Percentiles rank a stretch among this genome's conserved stretches.
Conservation (phyloP, 1,140 invertebrate species). For the Adoxophyes honmai region DNA sequence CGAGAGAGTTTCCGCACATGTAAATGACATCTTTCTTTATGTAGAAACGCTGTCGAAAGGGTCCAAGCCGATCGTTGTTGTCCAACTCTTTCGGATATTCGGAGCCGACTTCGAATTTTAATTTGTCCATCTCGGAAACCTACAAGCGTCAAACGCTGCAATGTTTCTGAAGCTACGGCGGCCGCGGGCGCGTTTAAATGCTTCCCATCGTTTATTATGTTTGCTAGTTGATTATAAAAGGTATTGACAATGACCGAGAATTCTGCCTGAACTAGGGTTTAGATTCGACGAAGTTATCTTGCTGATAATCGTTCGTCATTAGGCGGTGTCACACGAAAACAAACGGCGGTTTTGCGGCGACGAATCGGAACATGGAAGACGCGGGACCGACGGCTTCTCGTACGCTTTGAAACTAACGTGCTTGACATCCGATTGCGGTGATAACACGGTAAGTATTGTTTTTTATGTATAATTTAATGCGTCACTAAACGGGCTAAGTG, state of each 20-base stretch:
- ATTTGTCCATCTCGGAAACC: constrained; percentile 12
- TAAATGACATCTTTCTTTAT: constrained; percentile 47
- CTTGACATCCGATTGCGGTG: too few species aligned
- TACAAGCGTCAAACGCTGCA: not conserved
- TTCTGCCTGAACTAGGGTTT: not conserved
- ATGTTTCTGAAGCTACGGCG: not conserved
- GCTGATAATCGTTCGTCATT: not conserved
- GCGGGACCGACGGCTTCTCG: too few species aligned
- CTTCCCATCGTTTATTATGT: not conserved
- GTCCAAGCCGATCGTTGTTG: constrained; percentile 47
- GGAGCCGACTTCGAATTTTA: constrained; percentile 35
- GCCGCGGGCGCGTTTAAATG: not conserved
- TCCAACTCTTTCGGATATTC: constrained; percentile 46
- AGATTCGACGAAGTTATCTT: not conserved
- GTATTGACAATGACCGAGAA: not conserved
- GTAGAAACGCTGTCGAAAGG: constrained; percentile 47
- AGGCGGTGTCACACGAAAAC: not conserved
- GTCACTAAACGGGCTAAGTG: too few species aligned
- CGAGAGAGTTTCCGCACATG: constrained; percentile 62
- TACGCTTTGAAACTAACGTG: too few species aligned
- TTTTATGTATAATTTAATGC: too few species aligned
- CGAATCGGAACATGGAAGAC: too few species aligned
- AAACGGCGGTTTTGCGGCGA: too few species aligned
- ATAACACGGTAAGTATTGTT: too few species aligned
- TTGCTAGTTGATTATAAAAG: not conserved